Percentiles rank a stretch among this genome's conserved stretches.
Conservation (phyloP, 2,888 invertebrate genomes). For the Aphidius colemani region DNA sequence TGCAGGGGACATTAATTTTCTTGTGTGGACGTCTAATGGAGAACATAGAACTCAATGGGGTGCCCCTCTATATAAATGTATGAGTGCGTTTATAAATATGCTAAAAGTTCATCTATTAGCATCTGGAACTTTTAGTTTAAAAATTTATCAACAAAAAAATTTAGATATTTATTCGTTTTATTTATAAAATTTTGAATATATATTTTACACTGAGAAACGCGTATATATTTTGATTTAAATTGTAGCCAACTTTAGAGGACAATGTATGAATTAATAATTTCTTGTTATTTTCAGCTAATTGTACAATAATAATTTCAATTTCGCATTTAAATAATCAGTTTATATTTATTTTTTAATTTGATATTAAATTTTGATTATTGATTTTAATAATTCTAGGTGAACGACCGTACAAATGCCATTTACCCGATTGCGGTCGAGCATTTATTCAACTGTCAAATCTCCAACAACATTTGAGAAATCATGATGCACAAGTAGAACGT, state of each 20-base stretch:
- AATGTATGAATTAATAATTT: conserved; percentile 4
- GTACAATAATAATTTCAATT: background rate
- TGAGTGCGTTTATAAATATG: background rate
- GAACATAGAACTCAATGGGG: conserved; percentile 28
- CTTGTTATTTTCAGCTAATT: background rate
- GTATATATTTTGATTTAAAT: too few species aligned
- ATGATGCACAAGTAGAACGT: conserved; percentile 93
- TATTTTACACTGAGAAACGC: background rate
- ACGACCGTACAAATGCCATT: conserved; percentile 95
- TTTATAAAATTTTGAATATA: background rate
- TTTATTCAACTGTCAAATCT: conserved; percentile 96
- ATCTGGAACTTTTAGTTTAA: too few species aligned
- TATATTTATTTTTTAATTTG: background rate
- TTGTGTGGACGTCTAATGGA: conserved; percentile 57
- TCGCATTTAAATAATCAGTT: background rate
- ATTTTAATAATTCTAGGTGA: conserved; percentile 72
- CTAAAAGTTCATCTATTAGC: too few species aligned
- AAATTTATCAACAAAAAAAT: too few species aligned
- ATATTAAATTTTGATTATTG: background rate
- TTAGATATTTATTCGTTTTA: background rate
- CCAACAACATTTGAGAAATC: conserved; percentile 93
- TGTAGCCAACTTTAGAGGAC: background rate
- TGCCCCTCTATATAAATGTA: conserved; percentile 27
- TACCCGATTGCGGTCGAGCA: conserved; percentile 93
- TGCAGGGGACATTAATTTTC: conserved; percentile 61